Conservation (phyloP, 2,113 vertebrate species). For the Hydropotes inermis region DNA sequence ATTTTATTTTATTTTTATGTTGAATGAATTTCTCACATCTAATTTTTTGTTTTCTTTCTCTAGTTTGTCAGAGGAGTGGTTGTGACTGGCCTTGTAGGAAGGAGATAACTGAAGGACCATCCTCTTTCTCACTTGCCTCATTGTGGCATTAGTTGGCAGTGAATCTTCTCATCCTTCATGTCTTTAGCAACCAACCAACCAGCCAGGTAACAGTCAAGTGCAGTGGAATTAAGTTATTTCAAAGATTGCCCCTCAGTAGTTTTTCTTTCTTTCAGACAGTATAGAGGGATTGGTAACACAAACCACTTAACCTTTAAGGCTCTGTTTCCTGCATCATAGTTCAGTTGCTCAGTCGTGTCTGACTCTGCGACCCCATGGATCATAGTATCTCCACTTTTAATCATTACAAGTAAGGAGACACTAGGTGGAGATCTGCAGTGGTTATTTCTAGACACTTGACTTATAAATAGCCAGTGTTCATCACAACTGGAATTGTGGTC, state of each 20-base stretch:
- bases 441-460: background rate
- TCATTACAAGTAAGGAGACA: background rate
- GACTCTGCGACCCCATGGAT: background rate
- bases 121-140: background rate
- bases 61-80: conserved; percentile 40
- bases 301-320: background rate
- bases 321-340: background rate
- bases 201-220: background rate
- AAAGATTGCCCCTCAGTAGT: background rate
- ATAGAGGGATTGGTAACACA: background rate
- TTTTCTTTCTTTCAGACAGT: background rate
- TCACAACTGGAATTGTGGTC: background rate
- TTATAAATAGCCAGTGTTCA: background rate
- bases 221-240: background rate
- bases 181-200: background rate
- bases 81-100: background rate
- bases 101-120: background rate
- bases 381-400: background rate
- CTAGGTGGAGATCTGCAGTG: background rate
- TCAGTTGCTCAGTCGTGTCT: background rate
- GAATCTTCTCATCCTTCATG: conserved; percentile 1
- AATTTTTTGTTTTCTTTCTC: background rate
- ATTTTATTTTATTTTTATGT: background rate
- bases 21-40: background rate
- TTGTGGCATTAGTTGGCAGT: conserved; percentile 12